These are phyloP conservation scores for Orchestes rusci DNA, from an alignment of 2,888 invertebrate species.

Conservation along the genomic window DNA sequence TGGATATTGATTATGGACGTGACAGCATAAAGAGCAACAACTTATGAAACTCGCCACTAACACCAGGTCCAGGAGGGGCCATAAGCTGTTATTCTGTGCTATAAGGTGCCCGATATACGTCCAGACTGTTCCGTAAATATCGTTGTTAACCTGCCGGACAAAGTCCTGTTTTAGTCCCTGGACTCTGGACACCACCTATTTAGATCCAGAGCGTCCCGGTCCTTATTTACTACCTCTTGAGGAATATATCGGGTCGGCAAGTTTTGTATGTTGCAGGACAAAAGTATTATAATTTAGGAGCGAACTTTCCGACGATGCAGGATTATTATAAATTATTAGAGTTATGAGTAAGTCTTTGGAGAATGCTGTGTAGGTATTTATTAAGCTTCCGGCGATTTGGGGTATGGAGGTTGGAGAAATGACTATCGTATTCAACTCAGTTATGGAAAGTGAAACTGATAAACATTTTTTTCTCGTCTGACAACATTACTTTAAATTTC, in stretches of 20 bases:
- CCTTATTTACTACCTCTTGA: constrained; percentile 31
- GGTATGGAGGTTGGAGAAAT: too few relatives aligned
- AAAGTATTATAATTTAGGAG: constrained; percentile 24
- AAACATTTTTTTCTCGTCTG: too few relatives aligned
- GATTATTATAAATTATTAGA: constrained; percentile 14
- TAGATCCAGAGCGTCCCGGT: constrained; percentile 29
- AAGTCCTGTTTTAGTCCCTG: constrained; percentile 26
- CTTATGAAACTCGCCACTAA: constrained; percentile 28
- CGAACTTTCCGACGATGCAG: constrained; percentile 14
- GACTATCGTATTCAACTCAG: too few relatives aligned
- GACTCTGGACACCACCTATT: constrained; percentile 29
- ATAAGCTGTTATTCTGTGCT: constrained; percentile 30
- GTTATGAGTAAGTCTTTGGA: background rate
- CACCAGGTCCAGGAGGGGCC: constrained; percentile 29
- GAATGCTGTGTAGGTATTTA: too few relatives aligned
- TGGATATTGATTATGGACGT: too few relatives aligned
- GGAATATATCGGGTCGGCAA: constrained; percentile 25
- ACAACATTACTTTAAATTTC: too few relatives aligned
- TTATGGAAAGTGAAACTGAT: too few relatives aligned
- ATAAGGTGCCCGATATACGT: constrained; percentile 31
- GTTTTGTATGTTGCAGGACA: too few relatives aligned
- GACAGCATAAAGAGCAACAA: too few relatives aligned
- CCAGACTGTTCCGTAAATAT: constrained; percentile 31
- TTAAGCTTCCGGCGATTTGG: too few relatives aligned
- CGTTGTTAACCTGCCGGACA: constrained; percentile 27